Base-by-base conservation (phyloP, 2,888 invertebrate species). In the Nephrocerus scutellatus region DNA sequence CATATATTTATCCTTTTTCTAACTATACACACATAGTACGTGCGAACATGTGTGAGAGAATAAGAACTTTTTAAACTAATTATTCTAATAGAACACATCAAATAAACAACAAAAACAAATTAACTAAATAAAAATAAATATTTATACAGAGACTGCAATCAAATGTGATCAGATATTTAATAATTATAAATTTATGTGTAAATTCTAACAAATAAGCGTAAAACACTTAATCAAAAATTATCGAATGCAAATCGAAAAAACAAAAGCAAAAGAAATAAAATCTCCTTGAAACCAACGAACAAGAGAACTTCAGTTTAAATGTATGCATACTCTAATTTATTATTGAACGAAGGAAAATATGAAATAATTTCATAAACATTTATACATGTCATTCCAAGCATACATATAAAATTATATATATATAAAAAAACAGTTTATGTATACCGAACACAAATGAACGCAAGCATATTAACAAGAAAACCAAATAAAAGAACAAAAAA, bases 131-230 rank as follows among this genome's bases (percentile, higher is more conserved):
- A 51, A 54, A 51, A 55, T 54, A 48, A 53, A 55, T 56, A 57
- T 59, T 57, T 62, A 60, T 62, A 63, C 58, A 63, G 63, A 66
- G 66, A 66, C 66, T 66, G 66, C 66, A 66, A 66, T 62, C 60
- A 63, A 63, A 68, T 68, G 68, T 68, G 68, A 68, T 68, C 68
- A 68, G 66, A 68, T 67, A 66, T 66, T 62, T 59, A 63, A 50
- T 59, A 59, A 59, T 51, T 45, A 62, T 62, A 60, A 57, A 62
- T 61, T 58, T 59, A 58, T 59, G 46, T 51, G 50, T 47, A 46
- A 46, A 49, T 33, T 36, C 39, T 47, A 44, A 39, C 32, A 44
- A 31, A 44, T 42, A 42, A 41, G 34, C 16, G 14, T 15, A 21
- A 35, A 39, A 34, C 8, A 20, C 20, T 31, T 19, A 37, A 30